Base-by-base conservation (phyloP, 2,888 invertebrate species). In the Scotopteryx bipunctaria region DNA sequence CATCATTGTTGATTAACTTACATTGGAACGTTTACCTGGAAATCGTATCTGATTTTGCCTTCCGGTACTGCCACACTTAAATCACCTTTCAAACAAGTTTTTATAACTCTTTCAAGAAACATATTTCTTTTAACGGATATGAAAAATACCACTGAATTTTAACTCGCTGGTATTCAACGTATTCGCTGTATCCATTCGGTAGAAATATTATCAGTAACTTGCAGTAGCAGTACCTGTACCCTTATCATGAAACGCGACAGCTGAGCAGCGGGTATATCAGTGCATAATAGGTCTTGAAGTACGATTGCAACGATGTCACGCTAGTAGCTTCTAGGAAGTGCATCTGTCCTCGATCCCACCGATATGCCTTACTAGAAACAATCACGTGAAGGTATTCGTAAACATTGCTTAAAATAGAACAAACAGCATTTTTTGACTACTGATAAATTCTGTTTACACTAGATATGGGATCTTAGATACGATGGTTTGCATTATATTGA, bases 261-360 rank as follows among this genome's bases (percentile, higher is more conserved):
- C 14, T 25, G 11, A 35, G 35, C 36, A 45, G 58, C 54, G 55
- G 55, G 41, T 44, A 49, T 56, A 58, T 61, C 59, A 59, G 40
- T 46, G 32, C 38, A 44, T 68, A 76, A 68, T 71, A 63, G 67
- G 64, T 61, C 53, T 69, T 63, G 64, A 63, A 68, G 67, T 66
- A 67, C 58, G 57, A 66, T 67, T 62, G 64, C 57, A 68, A 47
- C 52, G 40, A 63, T 58, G 69, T 69, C 78, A 73, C 69, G 74
- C 73, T 55, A 71, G n/a, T n/a, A n/a, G 57, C 52, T 80, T 79
- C 80, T 65, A 61, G 68, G 81, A 79, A 79, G 57, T 69, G 58
- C 71, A 73, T 69, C 68, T 72, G 72, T 63, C 71, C 59, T 68
- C 57, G 60, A 67, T 69, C 60, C 59, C 46, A 52, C 59, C 53